Conservation (phyloP, 2,113 vertebrate genomes). For the Drymodes brunneopygia region DNA sequence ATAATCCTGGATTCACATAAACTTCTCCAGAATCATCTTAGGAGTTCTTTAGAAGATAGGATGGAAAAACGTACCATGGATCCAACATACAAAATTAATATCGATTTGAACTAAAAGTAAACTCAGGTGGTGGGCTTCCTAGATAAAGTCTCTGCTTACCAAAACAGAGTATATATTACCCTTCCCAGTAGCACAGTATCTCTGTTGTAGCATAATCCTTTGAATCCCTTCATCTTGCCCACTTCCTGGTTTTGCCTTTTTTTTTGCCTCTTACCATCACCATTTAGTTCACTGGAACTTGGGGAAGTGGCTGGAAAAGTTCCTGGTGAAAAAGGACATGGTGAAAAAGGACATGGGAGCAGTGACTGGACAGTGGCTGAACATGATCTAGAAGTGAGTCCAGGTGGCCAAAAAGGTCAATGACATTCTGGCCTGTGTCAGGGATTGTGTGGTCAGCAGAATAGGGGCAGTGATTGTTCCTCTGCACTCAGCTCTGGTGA, state of each 20-base stretch:
- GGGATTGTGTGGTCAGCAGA: background rate
- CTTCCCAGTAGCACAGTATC: background rate
- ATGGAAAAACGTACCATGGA: background rate
- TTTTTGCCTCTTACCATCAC: background rate
- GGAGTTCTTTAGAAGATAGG: background rate
- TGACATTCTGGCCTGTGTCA: background rate
- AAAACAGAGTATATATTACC: background rate
- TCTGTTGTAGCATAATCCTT: background rate
- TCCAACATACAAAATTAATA: background rate
- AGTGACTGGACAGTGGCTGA: background rate
- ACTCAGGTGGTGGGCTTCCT: background rate
- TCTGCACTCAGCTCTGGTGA: background rate
- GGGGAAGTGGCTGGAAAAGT: background rate
- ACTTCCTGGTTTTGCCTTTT: background rate
- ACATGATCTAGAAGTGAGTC: fast-evolving
- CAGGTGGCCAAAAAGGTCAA: background rate
- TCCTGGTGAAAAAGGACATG: background rate
- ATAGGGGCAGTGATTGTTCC: background rate
- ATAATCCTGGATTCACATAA: background rate
- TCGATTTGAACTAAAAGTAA: background rate
- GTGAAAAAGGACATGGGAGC: background rate
- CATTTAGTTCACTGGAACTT: background rate
- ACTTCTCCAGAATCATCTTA: background rate
- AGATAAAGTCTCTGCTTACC: background rate
- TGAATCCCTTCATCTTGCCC: background rate